phyloP scores from a whole-genome alignment of 2,797 vertebrate species.

The Pitangus sulphuratus region DNA sequence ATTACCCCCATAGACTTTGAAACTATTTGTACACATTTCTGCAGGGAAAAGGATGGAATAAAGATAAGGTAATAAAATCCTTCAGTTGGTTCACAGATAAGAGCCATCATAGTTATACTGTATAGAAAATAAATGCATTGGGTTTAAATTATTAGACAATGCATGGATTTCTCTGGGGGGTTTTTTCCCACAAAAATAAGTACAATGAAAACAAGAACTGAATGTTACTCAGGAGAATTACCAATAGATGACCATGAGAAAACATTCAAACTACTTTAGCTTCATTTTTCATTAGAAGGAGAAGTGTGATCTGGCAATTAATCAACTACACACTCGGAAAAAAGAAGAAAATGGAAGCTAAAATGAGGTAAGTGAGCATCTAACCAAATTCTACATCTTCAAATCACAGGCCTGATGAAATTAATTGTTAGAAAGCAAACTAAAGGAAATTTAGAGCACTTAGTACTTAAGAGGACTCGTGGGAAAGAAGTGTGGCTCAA shows the following conservation, averaged over 20 bases:
- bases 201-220: neutral
- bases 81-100: neutral
- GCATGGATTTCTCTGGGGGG: neutral
- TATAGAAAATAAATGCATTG: neutral
- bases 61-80: neutral
- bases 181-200: neutral
- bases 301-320: neutral
- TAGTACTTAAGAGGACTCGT: neutral
- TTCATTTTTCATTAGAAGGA: neutral
- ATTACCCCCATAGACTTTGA: rapidly evolving
- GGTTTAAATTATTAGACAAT: neutral
- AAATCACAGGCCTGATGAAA: neutral
- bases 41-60: neutral
- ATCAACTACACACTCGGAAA: neutral
- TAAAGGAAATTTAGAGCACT: neutral
- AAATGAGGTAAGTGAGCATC: neutral
- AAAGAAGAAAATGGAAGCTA: neutral
- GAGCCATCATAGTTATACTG: neutral
- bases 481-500: neutral
- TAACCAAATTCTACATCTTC: neutral
- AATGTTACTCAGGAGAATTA: neutral
- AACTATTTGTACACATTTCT: neutral
- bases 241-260: neutral
- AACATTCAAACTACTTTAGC: neutral
- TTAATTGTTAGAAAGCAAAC: neutral